Conservation (phyloP, 2,888 invertebrate species). For the Harmothoe impar region DNA sequence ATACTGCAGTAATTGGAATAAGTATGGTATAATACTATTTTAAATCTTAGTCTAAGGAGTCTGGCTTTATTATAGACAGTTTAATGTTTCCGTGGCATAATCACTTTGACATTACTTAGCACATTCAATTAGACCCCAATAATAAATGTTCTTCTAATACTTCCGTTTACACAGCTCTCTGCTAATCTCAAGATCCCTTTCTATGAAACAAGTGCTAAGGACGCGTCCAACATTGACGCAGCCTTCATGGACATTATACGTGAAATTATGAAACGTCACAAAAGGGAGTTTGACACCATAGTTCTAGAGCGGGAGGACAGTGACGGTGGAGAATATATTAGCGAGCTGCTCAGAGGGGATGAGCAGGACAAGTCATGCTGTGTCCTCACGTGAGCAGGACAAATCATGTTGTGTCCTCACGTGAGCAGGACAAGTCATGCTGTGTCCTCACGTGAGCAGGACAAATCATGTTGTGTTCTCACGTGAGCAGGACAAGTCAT, state of each 20-base stretch:
- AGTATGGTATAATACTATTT: too few species aligned
- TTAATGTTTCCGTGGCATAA: too few species aligned
- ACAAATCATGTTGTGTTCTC: too few species aligned
- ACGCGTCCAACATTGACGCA: slow-evolving; percentile 53
- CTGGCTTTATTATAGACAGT: too few species aligned
- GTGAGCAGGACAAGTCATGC: too few species aligned
- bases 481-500: too few species aligned
- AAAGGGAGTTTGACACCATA: slow-evolving; percentile 63
- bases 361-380: slow-evolving; percentile 57
- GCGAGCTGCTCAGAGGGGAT: slow-evolving; percentile 61
- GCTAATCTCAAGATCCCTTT: slow-evolving; percentile 59
- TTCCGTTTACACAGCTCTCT: slow-evolving; percentile 63
- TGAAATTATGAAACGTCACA: slow-evolving; percentile 36
- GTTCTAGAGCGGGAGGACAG: slow-evolving; percentile 62
- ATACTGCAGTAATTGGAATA: too few species aligned
- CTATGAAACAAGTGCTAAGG: slow-evolving; percentile 66
- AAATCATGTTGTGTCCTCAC: neutral
- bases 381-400: slow-evolving; percentile 52
- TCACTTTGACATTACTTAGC: too few species aligned
- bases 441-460: too few species aligned
- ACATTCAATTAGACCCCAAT: too few species aligned
- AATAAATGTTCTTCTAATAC: too few species aligned
- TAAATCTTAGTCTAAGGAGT: too few species aligned
- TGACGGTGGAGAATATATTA: slow-evolving; percentile 60
- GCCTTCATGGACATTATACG: slow-evolving; percentile 62